These are phyloP conservation scores for Callyntrura sp. DNA, from an alignment of 2,888 invertebrate genomes.

Conservation along the genomic window DNA sequence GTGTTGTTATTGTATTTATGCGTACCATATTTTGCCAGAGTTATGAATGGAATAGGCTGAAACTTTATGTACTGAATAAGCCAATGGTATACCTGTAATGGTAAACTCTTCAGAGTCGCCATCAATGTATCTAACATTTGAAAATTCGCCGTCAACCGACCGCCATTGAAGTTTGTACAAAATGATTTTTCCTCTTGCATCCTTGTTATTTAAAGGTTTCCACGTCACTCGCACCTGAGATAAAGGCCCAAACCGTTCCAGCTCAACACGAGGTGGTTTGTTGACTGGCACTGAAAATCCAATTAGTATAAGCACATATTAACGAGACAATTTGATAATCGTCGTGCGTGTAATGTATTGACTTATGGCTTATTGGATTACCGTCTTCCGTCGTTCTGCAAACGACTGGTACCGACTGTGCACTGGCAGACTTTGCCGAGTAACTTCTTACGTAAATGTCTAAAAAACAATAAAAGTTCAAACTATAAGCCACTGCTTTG, in stretches of 20 bases:
- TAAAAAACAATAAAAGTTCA: background rate
- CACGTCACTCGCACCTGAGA: conserved; percentile 79
- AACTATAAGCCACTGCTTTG: background rate
- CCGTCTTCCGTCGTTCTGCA: conserved; percentile 80
- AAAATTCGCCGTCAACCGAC: conserved; percentile 77
- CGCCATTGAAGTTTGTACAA: conserved; percentile 83
- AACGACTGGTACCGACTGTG: conserved; percentile 74
- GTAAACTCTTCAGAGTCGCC: conserved; percentile 79
- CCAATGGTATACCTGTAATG: conserved; percentile 79
- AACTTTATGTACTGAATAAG: background rate
- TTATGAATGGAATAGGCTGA: too few relatives aligned
- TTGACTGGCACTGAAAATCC: conserved; percentile 72
- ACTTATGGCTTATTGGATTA: conserved; percentile 6
- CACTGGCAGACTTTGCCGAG: conserved; percentile 78
- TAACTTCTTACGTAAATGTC: conserved; percentile 82
- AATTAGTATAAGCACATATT: conserved; percentile 2
- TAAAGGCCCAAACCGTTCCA: conserved; percentile 78
- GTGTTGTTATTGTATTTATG: too few relatives aligned
- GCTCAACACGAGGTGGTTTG: conserved; percentile 62
- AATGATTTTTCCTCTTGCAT: conserved; percentile 80
- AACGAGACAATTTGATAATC: background rate
- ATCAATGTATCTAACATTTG: conserved; percentile 80
- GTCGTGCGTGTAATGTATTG: background rate
- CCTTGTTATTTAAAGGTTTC: conserved; percentile 77
- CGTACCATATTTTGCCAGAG: too few relatives aligned